A percentile compares a stretch with the other conserved stretches of the same genome.
Evolutionary conservation across 2,797 vertebrate genomes (phyloP).

Genomic region (Eptatretus atami): DNA sequence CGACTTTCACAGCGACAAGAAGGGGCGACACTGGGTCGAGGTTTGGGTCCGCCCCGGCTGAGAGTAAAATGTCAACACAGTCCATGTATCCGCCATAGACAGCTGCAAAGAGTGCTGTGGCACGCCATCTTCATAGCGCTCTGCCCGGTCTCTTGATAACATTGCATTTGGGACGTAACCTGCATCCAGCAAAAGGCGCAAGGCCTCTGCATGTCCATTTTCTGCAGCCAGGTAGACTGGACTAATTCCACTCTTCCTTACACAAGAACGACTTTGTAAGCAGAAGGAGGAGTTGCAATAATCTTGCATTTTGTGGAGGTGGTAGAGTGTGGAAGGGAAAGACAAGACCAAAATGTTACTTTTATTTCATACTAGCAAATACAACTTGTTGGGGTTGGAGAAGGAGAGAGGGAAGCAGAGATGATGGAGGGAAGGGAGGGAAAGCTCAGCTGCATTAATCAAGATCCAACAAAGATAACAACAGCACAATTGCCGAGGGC

Average conservation of each 20-base stretch:
- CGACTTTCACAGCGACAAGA: background rate
- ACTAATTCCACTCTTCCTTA: background rate
- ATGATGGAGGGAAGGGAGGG: no score
- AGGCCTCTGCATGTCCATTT: background rate
- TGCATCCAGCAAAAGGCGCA: background rate
- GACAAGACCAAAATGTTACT: no score
- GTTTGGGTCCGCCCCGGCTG: background rate
- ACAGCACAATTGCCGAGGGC: no score
- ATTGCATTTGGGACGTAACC: background rate
- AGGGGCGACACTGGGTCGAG: conserved; percentile 1
- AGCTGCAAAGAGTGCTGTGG: background rate
- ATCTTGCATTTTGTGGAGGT: background rate
- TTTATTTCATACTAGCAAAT: no score
- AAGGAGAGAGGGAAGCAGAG: no score
- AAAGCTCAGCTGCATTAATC: no score
- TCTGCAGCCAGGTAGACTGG: background rate
- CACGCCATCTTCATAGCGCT: background rate
- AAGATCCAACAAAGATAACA: no score
- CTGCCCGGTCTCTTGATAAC: no score
- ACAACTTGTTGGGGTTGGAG: no score
- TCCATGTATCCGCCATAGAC: background rate
- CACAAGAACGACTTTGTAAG: background rate
- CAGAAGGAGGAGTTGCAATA: background rate
- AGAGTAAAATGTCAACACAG: background rate
- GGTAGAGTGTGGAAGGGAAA: no score